Percentiles rank a stretch among this genome's conserved stretches.
These are phyloP conservation scores for Dromococcyx pavoninus DNA, from an alignment of 2,797 vertebrate species.

Conservation along the genomic window DNA sequence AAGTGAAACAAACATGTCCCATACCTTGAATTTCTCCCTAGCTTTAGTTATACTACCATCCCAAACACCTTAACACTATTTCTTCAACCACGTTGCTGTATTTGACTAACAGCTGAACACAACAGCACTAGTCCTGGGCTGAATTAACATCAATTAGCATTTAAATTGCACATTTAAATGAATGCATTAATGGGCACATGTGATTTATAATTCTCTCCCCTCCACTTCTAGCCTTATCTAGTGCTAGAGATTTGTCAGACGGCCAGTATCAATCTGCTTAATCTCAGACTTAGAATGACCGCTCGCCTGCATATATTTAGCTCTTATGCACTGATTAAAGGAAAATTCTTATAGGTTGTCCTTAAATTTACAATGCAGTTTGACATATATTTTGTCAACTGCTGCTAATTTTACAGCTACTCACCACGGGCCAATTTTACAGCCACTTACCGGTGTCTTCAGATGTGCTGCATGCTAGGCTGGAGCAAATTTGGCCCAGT, in stretches of 20 bases:
- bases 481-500: not conserved
- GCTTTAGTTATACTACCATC: not conserved
- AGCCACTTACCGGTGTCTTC: not conserved
- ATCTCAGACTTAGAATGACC: conserved; percentile 44
- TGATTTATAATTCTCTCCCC: conserved; percentile 42
- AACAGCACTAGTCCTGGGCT: not conserved
- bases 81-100: not conserved
- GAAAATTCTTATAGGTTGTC: conserved; percentile 10
- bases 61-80: not conserved
- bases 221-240: conserved; percentile 23
- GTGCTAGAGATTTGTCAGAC: conserved; percentile 39
- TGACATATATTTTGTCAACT: conserved; percentile 14
- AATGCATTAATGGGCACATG: conserved; percentile 26
- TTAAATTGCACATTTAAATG: conserved; percentile 62
- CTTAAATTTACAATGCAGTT: conserved; percentile 41
- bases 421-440: conserved; percentile 48
- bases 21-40: not conserved
- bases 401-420: conserved; percentile 21
- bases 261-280: conserved; percentile 44
- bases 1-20: not conserved
- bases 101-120: not conserved
- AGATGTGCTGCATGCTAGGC: not conserved
- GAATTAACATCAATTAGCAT: conserved; percentile 70
- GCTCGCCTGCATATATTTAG: conserved; percentile 1
- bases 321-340: conserved; percentile 26